Evolutionary conservation across 2,888 invertebrate genomes (phyloP).

Genomic region (Tenthredo mesomela): DNA sequence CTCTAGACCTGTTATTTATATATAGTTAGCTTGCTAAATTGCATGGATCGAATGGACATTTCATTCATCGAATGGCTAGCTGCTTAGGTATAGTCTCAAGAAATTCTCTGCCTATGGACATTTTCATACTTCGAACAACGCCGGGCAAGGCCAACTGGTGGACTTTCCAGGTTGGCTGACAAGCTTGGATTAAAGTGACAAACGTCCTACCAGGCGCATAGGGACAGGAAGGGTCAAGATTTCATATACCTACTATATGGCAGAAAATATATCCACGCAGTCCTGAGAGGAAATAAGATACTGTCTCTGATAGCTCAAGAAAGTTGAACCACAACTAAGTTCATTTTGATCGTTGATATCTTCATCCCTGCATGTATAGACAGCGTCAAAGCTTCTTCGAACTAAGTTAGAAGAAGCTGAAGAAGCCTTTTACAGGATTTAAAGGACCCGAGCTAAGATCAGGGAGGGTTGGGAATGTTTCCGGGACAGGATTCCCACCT

Average conservation of each 20-base stretch:
- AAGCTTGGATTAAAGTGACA: slow-evolving; percentile 46
- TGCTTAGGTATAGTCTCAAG: not conserved
- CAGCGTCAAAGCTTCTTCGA: not conserved
- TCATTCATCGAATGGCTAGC: not conserved
- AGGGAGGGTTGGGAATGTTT: slow-evolving; percentile 71
- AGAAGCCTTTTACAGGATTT: slow-evolving; percentile 13
- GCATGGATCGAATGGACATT: not conserved
- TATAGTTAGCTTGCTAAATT: not conserved
- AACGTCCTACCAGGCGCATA: slow-evolving; percentile 11
- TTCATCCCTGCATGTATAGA: not conserved
- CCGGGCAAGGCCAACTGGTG: slow-evolving; percentile 27
- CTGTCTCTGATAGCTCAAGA: not conserved
- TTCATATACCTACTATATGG: not conserved
- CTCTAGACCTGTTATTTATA: not conserved
- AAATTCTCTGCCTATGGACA: not conserved
- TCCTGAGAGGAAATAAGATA: not conserved
- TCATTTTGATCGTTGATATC: not conserved
- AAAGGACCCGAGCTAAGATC: not conserved
- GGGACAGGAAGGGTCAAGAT: slow-evolving; percentile 17
- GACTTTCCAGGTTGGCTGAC: slow-evolving; percentile 44
- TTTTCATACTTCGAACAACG: not conserved
- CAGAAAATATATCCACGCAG: not conserved
- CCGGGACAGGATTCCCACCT: slow-evolving; percentile 73
- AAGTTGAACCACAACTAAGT: not conserved
- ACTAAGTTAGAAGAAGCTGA: not conserved